phyloP scores from a whole-genome alignment of 1,140 invertebrate genomes.

The Diploscapter pachys region DNA sequence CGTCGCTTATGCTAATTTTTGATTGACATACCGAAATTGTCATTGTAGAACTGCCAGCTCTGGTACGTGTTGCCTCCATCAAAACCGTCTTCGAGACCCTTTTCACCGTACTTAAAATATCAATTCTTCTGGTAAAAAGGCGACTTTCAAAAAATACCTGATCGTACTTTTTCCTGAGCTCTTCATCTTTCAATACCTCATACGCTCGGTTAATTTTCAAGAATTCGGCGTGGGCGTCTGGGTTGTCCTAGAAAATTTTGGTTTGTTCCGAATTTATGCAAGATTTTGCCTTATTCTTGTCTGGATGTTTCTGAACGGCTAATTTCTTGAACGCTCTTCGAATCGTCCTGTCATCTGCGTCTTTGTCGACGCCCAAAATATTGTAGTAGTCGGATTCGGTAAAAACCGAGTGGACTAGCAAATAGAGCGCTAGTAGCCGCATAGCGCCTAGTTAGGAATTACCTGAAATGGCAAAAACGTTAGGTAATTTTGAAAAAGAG shows the following conservation, averaged over 20 bases:
- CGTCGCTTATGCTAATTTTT: too few relatives aligned
- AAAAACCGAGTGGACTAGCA: constrained; percentile 7
- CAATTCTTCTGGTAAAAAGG: too few relatives aligned
- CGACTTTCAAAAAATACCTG: constrained; percentile 41
- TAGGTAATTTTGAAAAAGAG: too few relatives aligned
- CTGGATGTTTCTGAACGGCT: constrained; percentile 75
- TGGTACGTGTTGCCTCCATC: constrained; percentile 67
- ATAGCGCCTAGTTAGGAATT: too few relatives aligned
- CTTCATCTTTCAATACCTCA: constrained; percentile 78
- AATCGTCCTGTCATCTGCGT: constrained; percentile 73
- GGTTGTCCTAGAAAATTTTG: constrained; percentile 66
- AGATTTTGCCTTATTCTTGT: constrained; percentile 73
- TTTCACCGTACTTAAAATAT: constrained; percentile 68
- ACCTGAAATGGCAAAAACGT: too few relatives aligned
- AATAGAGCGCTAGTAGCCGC: neutral
- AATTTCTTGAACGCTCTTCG: constrained; percentile 77
- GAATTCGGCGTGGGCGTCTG: constrained; percentile 73
- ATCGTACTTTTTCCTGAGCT: constrained; percentile 76
- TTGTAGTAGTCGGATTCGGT: constrained; percentile 67
- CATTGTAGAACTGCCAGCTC: constrained; percentile 76
- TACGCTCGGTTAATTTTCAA: constrained; percentile 76
- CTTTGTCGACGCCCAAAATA: constrained; percentile 70
- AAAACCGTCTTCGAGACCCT: constrained; percentile 66
- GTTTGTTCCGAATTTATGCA: neutral
- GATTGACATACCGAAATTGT: constrained; percentile 71